Conservation (phyloP, 1,140 invertebrate species). For the Phymorhynchus buccinoides region DNA sequence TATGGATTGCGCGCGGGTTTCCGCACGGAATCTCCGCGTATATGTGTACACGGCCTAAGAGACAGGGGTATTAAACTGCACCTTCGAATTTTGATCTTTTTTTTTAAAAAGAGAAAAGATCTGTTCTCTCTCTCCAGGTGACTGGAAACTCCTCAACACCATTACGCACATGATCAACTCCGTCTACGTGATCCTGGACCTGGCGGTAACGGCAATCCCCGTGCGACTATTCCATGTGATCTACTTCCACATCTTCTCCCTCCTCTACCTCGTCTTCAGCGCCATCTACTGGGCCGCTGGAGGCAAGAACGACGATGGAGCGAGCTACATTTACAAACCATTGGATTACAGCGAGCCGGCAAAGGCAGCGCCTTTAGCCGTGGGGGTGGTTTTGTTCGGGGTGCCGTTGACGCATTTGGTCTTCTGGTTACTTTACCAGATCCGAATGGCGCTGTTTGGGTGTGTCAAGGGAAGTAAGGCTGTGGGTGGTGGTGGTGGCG, state of each 20-base stretch:
- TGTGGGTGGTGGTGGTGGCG: too few species aligned
- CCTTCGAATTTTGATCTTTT: too few species aligned
- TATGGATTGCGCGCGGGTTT: too few species aligned
- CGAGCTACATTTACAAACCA: conserved; percentile 49
- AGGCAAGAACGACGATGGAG: conserved; percentile 33
- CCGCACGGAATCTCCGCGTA: too few species aligned
- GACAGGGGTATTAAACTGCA: too few species aligned
- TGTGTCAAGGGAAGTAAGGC: neutral
- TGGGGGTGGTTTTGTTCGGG: neutral
- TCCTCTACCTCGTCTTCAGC: conserved; percentile 55
- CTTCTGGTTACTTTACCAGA: conserved; percentile 16
- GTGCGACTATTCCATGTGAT: conserved; percentile 58
- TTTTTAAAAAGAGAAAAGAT: too few species aligned
- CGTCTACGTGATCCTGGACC: conserved; percentile 59
- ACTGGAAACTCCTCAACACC: conserved; percentile 31
- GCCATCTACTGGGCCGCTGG: conserved; percentile 58
- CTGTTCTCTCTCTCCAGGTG: neutral
- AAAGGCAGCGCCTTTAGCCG: neutral
- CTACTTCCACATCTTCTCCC: conserved; percentile 54
- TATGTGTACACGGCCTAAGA: too few species aligned
- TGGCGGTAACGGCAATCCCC: conserved; percentile 50
- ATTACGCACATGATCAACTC: conserved; percentile 58
- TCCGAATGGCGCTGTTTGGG: neutral
- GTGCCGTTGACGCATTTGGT: conserved; percentile 10
- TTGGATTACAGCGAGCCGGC: conserved; percentile 50